Base-by-base conservation (phyloP, 1,140 invertebrate genomes). In the Lepidurus apus region DNA sequence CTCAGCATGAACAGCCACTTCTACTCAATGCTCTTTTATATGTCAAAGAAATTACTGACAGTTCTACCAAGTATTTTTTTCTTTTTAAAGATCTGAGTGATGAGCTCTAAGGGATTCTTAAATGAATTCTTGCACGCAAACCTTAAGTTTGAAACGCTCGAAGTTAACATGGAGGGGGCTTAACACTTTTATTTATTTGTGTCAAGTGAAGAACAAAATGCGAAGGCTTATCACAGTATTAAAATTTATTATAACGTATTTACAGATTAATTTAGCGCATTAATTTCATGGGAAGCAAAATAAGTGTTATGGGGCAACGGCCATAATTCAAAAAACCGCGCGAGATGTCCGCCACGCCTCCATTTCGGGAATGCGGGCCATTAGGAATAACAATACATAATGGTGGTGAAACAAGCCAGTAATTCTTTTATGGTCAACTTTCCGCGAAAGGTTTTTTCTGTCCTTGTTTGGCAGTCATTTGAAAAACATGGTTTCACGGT, bases 211-310 rank as follows among this genome's bases (percentile, higher is more conserved):
- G 53, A 65, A 47, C 17, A 65, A 65, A 65, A 65, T 13, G 17
- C n/a, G 0, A 65, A 21, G 6, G 21, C 6, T 65, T 65, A 65
- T 65, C 53, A 65, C 53, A 65, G 53, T 65, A 65, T 65, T 65
- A 65, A 65, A 34, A 65, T 65, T 65, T 65, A 65, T 65, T 65
- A 65, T 65, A 65, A 65, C 53, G 53, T 65, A 65, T 65, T 65
- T 65, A 65, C 53, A 65, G 13, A 65, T 65, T 65, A 65, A 65
- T 65, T 65, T 65, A 65, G n/a, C n/a, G 53, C n/a, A 65, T 65
- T 65, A 65, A 21, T 65, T 21, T 13, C 53, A 65, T 21, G 21
- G 53, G 53, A 65, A 65, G 53, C 53, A 65, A 10, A n/a, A 65
- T 65, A 21, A 21, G 53, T 11, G 13, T 65, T 65, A 65, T 7